phyloP scores from a whole-genome alignment of 1,140 invertebrate genomes.

The Drosophila auraria region DNA sequence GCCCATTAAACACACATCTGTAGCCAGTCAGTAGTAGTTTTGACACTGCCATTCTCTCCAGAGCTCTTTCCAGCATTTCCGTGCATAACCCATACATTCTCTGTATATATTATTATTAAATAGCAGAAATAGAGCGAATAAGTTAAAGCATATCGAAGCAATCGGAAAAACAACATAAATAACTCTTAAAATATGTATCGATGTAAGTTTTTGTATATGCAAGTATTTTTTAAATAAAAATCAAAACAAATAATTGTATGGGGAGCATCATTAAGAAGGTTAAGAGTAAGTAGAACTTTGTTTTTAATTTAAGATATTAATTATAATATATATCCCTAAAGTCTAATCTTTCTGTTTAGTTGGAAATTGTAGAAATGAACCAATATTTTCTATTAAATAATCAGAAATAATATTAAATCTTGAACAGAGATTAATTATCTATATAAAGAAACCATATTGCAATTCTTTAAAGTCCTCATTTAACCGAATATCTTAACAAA shows the following conservation, averaged over 20 bases:
- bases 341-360: not conserved
- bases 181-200: conserved; percentile 51
- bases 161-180: conserved; percentile 35
- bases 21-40: conserved; percentile 64
- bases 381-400: too few relatives aligned
- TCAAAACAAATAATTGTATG: conserved; percentile 27
- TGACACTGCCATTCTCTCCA: conserved; percentile 66
- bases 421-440: too few relatives aligned
- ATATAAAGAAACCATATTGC: not conserved
- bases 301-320: not conserved
- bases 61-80: conserved; percentile 61
- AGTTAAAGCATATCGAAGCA: conserved; percentile 61
- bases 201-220: conserved; percentile 74
- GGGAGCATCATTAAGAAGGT: too few relatives aligned
- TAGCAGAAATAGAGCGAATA: conserved; percentile 74
- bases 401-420: too few relatives aligned
- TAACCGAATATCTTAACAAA: not conserved
- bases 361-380: not conserved
- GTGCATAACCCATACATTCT: conserved; percentile 65
- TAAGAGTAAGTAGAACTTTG: too few relatives aligned
- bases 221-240: conserved; percentile 75
- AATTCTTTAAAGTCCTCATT: not conserved
- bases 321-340: too few relatives aligned
- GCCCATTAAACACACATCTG: conserved; percentile 36
- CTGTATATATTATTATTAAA: conserved; percentile 84